Conservation (phyloP, 92 coral and sea anemone genomes). For the Muricea muricata region DNA sequence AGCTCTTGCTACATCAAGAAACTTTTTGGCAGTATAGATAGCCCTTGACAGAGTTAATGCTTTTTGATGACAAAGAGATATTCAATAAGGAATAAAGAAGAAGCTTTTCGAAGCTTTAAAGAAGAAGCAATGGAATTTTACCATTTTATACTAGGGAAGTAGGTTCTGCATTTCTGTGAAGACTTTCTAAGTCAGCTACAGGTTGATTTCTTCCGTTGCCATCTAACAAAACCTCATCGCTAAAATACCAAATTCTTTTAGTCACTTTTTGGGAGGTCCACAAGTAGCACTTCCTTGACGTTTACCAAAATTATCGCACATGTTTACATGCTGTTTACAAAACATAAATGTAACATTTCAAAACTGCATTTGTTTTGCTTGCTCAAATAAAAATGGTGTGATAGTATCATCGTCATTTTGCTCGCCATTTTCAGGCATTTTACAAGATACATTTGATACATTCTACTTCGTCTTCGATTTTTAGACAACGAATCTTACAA, state of each 20-base stretch:
- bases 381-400: not conserved
- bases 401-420: not conserved
- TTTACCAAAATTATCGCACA: conserved; percentile 18
- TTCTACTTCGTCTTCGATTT: conserved; percentile 4
- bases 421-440: not conserved
- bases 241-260: conserved; percentile 6
- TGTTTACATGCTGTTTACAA: not conserved
- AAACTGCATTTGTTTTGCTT: not conserved
- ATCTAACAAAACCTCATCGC: conserved; percentile 4
- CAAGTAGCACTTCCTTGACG: conserved; percentile 29
- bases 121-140: conserved; percentile 16
- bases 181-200: conserved; percentile 10
- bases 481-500: not conserved
- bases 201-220: conserved; percentile 22
- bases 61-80: not conserved
- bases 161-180: not conserved
- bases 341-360: not conserved
- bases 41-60: conserved; percentile 7
- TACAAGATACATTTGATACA: not conserved
- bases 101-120: conserved; percentile 17
- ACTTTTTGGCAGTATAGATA: conserved; percentile 12
- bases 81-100: conserved; percentile 23
- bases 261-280: conserved; percentile 3
- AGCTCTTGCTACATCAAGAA: not conserved
- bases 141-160: not conserved